Conservation (phyloP, 2,888 invertebrate genomes). For the Phlogophora meticulosa region DNA sequence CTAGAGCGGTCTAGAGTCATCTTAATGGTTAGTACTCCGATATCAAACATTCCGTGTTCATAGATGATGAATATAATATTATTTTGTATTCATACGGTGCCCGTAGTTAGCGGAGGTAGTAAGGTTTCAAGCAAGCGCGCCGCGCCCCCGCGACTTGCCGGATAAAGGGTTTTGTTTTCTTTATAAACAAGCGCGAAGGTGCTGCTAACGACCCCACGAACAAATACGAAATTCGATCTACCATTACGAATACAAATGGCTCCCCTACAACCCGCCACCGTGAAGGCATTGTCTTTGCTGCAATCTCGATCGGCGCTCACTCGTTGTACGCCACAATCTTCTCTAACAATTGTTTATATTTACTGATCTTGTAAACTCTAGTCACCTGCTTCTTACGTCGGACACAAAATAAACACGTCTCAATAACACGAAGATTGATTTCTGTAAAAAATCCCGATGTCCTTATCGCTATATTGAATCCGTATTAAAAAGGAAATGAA, state of each 20-base stretch:
- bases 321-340: slow-evolving; percentile 69
- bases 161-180: slow-evolving; percentile 89
- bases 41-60: slow-evolving; percentile 46
- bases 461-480: slow-evolving; percentile 82
- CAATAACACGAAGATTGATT: slow-evolving; percentile 69
- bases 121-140: slow-evolving; percentile 75
- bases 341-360: slow-evolving; percentile 72
- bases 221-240: slow-evolving; percentile 91
- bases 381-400: slow-evolving; percentile 39
- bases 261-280: slow-evolving; percentile 77
- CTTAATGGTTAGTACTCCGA: slow-evolving; percentile 29
- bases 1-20: slow-evolving; percentile 10
- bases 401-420: slow-evolving; percentile 63
- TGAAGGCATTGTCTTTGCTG: slow-evolving; percentile 84
- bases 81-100: slow-evolving; percentile 75
- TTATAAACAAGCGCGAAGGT: slow-evolving; percentile 90
- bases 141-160: slow-evolving; percentile 66
- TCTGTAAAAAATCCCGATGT: slow-evolving; percentile 69
- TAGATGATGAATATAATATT: slow-evolving; percentile 45
- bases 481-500: slow-evolving; percentile 81
- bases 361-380: slow-evolving; percentile 66
- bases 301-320: slow-evolving; percentile 79
- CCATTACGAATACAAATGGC: slow-evolving; percentile 90
- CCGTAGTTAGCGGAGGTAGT: slow-evolving; percentile 65
- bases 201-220: slow-evolving; percentile 90